Base-by-base conservation (phyloP, 2,797 vertebrate species). In the Paramormyrops hopkinsi region DNA sequence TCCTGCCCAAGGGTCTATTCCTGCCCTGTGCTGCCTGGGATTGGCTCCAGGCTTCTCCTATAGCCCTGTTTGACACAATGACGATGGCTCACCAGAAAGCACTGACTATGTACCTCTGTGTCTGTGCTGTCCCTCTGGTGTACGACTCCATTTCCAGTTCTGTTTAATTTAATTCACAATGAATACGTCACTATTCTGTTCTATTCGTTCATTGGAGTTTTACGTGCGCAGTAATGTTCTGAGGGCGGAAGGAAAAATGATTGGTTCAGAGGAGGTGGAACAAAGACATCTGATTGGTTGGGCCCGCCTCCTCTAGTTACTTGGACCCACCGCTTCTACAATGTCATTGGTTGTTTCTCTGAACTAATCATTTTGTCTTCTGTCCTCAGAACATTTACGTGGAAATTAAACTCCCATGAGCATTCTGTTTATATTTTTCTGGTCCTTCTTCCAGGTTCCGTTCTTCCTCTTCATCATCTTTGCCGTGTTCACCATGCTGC, bases 381-480 rank as follows among this genome's bases (percentile, higher is more conserved):
- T 59, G n/a, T 9, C n/a, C 7, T 59, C 56, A 59, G 56, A 59
- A 59, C 56, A 9, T 59, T 59, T 59, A 9, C 22, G 56, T 62
- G n/a, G 8, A 62, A 8, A 1, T 25, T 9, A n/a, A 62, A 62
- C n/a, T 22, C n/a, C 56, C n/a, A 62, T 62, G 56, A 62, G n/a
- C 56, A 22, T 62, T 73, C 65, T 73, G 11, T 73, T 73, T 33
- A 33, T 56, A 54, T 22, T 73, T 25, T 62, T 2, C 76, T 1
- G 9, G 5, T 79, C 22, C 83, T 22, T 46, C 59, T 19, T 51
- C 19, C 88, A 99, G 98, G 98, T 98, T 90, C 98, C 98, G n/a
- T 98, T 98, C 93, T 99, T 99, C 94, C 96, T 99, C 83, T 99
- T 99, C 92, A 94, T 99, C 90, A 97, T 98, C 93, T 99, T 99